Percentiles rank a stretch among this genome's conserved stretches.
Conservation (phyloP, 2,888 invertebrate species). For the Nomada goodeniana region DNA sequence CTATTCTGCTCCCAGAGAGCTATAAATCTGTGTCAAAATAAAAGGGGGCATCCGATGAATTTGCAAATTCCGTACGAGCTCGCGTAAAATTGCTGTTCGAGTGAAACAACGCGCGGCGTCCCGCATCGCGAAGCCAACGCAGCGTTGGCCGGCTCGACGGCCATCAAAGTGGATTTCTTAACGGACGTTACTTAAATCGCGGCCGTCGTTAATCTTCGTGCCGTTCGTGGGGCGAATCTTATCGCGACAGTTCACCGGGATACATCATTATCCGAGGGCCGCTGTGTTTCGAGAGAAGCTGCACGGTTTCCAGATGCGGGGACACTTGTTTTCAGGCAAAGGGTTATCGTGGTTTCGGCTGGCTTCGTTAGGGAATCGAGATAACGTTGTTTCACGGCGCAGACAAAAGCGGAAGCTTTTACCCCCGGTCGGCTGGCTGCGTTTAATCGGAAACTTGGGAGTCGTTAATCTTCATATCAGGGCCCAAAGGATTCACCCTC, state of each 20-base stretch:
- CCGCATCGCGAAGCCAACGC: no score
- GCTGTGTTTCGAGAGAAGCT: slow-evolving; percentile 4
- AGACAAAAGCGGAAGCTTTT: slow-evolving; percentile 40
- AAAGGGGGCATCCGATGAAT: background rate
- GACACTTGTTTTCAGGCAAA: slow-evolving; percentile 27
- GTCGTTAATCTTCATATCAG: slow-evolving; percentile 59
- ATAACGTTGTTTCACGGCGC: slow-evolving; percentile 49
- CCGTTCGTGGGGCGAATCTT: slow-evolving; percentile 34
- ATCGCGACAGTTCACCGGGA: slow-evolving; percentile 33
- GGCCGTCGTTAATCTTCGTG: slow-evolving; percentile 57
- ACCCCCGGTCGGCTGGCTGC: slow-evolving; percentile 15
- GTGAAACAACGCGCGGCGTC: background rate
- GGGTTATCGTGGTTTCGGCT: slow-evolving; percentile 49
- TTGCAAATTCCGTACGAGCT: background rate
- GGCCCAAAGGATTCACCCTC: slow-evolving; percentile 27
- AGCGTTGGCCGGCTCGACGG: background rate
- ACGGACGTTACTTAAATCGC: slow-evolving; percentile 30
- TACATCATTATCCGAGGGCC: slow-evolving; percentile 38
- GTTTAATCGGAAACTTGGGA: slow-evolving; percentile 54
- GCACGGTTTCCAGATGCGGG: background rate
- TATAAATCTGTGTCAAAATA: slow-evolving; percentile 22
- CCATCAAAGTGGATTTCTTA: slow-evolving; percentile 21
- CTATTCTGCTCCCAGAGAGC: background rate
- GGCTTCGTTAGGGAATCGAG: slow-evolving; percentile 61
- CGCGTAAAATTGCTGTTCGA: no score